phyloP scores from a whole-genome alignment of 2,797 vertebrate genomes.

The Anguilla obscura region DNA sequence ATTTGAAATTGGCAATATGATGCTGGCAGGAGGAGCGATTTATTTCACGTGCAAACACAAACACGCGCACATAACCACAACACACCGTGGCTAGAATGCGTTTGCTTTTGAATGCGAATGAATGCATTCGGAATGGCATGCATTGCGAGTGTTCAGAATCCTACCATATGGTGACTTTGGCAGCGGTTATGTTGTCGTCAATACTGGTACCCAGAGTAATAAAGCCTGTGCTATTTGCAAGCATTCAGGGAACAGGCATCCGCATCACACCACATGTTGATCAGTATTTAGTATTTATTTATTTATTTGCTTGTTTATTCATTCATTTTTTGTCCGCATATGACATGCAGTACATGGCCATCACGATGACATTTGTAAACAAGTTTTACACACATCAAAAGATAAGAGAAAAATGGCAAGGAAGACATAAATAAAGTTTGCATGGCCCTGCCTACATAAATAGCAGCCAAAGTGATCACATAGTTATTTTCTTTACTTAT shows the following conservation, averaged over 20 bases:
- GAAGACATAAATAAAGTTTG: not conserved
- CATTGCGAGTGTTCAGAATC: not conserved
- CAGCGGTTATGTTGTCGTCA: not conserved
- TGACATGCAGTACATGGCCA: not conserved
- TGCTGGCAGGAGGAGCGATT: not conserved
- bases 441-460: not conserved
- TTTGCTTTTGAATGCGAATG: slow-evolving; percentile 3
- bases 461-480: not conserved
- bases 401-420: not conserved
- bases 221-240: not conserved
- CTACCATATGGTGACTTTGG: not conserved
- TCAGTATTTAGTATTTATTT: slow-evolving; percentile 10
- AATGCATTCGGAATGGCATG: not conserved
- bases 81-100: not conserved
- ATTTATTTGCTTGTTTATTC: not conserved
- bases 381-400: not conserved
- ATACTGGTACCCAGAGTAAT: not conserved
- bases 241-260: not conserved
- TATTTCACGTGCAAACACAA: not conserved
- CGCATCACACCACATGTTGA: not conserved
- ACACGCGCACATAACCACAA: not conserved
- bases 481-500: not conserved
- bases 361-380: not conserved
- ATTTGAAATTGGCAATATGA: not conserved
- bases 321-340: too few relatives aligned